Evolutionary conservation across 2,888 invertebrate genomes (phyloP).

Genomic region (Cerastoderma edule): DNA sequence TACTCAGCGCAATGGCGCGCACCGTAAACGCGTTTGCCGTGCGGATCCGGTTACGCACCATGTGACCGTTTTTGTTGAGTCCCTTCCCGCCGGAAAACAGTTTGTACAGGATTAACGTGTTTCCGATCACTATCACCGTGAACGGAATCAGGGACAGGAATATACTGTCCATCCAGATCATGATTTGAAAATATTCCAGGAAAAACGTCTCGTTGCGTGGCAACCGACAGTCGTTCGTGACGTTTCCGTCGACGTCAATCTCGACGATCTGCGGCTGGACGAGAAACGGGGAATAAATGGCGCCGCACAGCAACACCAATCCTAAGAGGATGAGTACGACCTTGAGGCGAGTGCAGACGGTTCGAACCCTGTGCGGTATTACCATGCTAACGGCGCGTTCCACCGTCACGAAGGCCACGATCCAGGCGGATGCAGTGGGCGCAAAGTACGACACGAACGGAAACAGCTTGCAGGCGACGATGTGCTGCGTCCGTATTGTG

Average conservation of each 20-base stretch:
- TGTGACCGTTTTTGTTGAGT: constrained; percentile 24
- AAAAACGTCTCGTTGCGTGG: constrained; percentile 22
- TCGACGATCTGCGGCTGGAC: background rate
- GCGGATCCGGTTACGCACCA: constrained; percentile 29
- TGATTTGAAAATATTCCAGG: constrained; percentile 28
- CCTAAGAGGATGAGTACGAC: constrained; percentile 29
- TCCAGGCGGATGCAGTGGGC: constrained; percentile 44
- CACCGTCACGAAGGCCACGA: constrained; percentile 45
- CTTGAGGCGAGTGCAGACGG: constrained; percentile 45
- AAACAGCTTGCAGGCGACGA: constrained; percentile 42
- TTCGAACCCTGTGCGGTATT: constrained; percentile 46
- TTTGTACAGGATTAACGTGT: constrained; percentile 43
- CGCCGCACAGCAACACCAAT: constrained; percentile 22
- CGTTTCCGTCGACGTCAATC: background rate
- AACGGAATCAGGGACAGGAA: constrained; percentile 47
- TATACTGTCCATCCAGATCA: constrained; percentile 51
- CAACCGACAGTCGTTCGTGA: constrained; percentile 19
- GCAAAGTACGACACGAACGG: constrained; percentile 49
- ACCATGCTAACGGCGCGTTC: constrained; percentile 49
- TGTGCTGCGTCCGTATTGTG: constrained; percentile 26
- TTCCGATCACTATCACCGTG: constrained; percentile 42
- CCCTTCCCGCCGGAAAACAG: constrained; percentile 32
- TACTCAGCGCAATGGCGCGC: constrained; percentile 51
- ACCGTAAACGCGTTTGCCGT: constrained; percentile 51
- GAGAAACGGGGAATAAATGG: constrained; percentile 44